Percentiles rank a stretch among this genome's conserved stretches.
Evolutionary conservation across 2,797 vertebrate species (phyloP).

Genomic region (Pelobates cultripes): DNA sequence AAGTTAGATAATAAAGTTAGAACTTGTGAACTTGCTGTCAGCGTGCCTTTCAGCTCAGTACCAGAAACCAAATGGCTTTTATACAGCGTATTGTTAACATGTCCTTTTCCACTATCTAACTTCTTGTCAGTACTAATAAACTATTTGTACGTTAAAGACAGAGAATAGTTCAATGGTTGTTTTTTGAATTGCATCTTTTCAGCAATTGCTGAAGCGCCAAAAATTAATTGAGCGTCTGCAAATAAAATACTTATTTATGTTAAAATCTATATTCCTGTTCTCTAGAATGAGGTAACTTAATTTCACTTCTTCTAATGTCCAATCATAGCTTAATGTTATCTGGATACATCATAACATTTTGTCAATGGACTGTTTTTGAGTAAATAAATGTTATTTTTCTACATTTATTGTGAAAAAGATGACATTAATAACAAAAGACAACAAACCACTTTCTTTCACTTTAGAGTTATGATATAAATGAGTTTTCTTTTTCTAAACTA

Average conservation of each 20-base stretch:
- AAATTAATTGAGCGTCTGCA: constrained; percentile 61
- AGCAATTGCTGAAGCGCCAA: constrained; percentile 62
- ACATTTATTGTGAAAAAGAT: constrained; percentile 64
- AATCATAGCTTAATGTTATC: constrained; percentile 58
- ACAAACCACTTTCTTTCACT: constrained; percentile 64
- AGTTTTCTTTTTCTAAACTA: constrained; percentile 47
- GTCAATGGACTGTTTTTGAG: constrained; percentile 62
- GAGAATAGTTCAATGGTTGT: constrained; percentile 13
- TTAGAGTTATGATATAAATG: constrained; percentile 43
- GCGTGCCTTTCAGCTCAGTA: not conserved
- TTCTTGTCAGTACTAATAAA: constrained; percentile 9
- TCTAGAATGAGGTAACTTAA: constrained; percentile 58
- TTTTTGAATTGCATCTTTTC: constrained; percentile 67
- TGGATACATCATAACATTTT: constrained; percentile 56
- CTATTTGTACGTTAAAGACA: constrained; percentile 26
- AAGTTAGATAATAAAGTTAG: too few species aligned
- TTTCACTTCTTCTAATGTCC: constrained; percentile 54
- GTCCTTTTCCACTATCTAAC: constrained; percentile 4
- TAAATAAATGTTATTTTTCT: constrained; percentile 62
- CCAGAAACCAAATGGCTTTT: not conserved
- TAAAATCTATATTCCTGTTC: constrained; percentile 59
- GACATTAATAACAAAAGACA: constrained; percentile 61
- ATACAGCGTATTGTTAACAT: constrained; percentile 7
- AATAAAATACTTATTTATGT: constrained; percentile 71
- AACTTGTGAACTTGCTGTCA: too few species aligned